Percentiles rank a stretch among this genome's conserved stretches.
Conservation (phyloP, 2,797 vertebrate species). For the Anguilla pacifica region DNA sequence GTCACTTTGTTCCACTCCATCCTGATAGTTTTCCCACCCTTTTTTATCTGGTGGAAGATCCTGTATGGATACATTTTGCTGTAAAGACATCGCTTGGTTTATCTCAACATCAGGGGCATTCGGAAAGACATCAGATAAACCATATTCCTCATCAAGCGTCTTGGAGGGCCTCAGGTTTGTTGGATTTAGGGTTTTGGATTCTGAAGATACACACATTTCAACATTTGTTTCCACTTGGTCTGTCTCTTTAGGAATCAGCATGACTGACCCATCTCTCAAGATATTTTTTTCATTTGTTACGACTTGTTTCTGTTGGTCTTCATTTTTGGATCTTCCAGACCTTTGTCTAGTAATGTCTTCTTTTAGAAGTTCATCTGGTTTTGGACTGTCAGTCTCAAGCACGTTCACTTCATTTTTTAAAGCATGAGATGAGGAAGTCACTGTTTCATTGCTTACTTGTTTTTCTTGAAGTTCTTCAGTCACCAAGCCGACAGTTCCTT, state of each 20-base stretch:
- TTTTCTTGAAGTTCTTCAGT: conserved; percentile 14
- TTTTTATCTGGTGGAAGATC: conserved; percentile 2
- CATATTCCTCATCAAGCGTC: not conserved
- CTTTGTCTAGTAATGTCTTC: not conserved
- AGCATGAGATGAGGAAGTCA: not conserved
- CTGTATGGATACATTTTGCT: not conserved
- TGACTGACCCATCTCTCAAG: not conserved
- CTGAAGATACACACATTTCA: not conserved
- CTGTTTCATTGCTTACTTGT: not conserved
- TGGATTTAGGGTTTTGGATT: conserved; percentile 13
- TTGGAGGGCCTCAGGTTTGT: not conserved
- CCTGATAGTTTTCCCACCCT: not conserved
- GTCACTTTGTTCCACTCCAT: conserved; percentile 18
- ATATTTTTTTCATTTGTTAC: not conserved
- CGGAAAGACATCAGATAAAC: not conserved
- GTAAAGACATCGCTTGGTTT: conserved; percentile 1
- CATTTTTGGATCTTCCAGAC: not conserved
- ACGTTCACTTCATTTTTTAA: not conserved
- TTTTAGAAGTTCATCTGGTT: not conserved
- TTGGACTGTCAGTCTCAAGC: not conserved
- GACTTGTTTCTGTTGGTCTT: not conserved
- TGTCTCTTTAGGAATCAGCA: not conserved
- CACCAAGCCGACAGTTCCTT: not conserved
- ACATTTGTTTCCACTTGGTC: not conserved
- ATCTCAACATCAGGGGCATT: conserved; percentile 9